These are phyloP conservation scores for Trilocha varians DNA, from an alignment of 2,888 invertebrate species.

Conservation along the genomic window DNA sequence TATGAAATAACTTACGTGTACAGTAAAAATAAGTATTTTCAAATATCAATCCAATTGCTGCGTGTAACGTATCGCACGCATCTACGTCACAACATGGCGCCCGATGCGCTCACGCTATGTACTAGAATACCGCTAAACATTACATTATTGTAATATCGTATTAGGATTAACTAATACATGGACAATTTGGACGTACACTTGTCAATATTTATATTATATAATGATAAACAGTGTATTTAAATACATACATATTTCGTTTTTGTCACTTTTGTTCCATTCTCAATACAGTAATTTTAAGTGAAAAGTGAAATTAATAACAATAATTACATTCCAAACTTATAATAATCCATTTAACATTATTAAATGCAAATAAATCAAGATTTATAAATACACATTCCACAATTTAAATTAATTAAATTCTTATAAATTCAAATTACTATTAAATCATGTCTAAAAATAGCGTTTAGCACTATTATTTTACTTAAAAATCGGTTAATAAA, in stretches of 20 bases:
- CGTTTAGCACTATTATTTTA: no score
- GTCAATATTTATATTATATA: constrained; percentile 41
- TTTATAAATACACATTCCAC: no score
- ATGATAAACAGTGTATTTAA: constrained; percentile 4
- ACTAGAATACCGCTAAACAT: constrained; percentile 65
- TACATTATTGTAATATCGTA: constrained; percentile 72
- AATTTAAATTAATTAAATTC: no score
- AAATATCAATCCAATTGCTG: constrained; percentile 58
- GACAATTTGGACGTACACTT: constrained; percentile 75
- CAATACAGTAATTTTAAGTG: no score
- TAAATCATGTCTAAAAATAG: no score
- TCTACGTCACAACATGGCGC: not conserved
- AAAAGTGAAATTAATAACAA: no score
- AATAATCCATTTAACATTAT: no score
- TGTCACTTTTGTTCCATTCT: constrained; percentile 61
- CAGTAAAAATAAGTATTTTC: constrained; percentile 70
- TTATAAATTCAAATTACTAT: no score
- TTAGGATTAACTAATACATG: constrained; percentile 72
- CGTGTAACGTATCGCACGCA: not conserved
- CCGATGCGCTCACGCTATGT: constrained; percentile 10
- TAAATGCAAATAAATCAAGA: no score
- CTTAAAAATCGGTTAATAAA: no score
- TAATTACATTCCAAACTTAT: no score
- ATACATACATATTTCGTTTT: constrained; percentile 24
- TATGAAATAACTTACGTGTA: constrained; percentile 73